These are phyloP conservation scores for Scaptomyza hsui DNA, from an alignment of 1,140 invertebrate genomes.

Conservation along the genomic window DNA sequence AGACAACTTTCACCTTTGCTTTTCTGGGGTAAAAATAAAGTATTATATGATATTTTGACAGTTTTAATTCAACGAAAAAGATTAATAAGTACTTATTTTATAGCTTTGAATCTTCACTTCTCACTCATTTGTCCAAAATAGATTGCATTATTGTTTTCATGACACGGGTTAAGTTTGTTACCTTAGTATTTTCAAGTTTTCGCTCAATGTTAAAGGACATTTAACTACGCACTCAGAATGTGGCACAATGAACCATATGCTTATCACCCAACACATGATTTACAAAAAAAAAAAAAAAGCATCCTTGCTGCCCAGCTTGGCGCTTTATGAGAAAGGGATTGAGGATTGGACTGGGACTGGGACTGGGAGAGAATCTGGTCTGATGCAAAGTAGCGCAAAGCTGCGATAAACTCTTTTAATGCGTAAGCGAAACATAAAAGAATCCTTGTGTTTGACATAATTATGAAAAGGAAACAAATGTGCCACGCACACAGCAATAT, in stretches of 20 bases:
- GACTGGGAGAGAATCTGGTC: not conserved
- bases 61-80: too few species aligned
- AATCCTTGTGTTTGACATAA: slow-evolving; percentile 79
- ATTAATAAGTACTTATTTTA: too few species aligned
- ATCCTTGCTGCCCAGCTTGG: slow-evolving; percentile 14
- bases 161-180: not conserved
- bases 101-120: too few species aligned
- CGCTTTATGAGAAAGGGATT: slow-evolving; percentile 22
- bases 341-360: too few species aligned
- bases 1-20: too few species aligned
- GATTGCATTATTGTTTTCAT: not conserved
- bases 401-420: slow-evolving; percentile 64
- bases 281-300: not conserved
- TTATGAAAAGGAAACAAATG: slow-evolving; percentile 80
- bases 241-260: slow-evolving; percentile 13
- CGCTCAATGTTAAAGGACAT: not conserved
- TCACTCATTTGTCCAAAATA: too few species aligned
- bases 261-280: slow-evolving; percentile 7
- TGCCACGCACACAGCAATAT: slow-evolving; percentile 53
- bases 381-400: slow-evolving; percentile 24
- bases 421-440: slow-evolving; percentile 52
- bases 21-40: too few species aligned
- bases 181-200: not conserved
- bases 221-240: not conserved
- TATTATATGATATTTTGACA: too few species aligned